A percentile compares a stretch with the other conserved stretches of the same genome.
These are phyloP conservation scores for Cheilosia pagana DNA, from an alignment of 2,888 invertebrate species.

Conservation along the genomic window DNA sequence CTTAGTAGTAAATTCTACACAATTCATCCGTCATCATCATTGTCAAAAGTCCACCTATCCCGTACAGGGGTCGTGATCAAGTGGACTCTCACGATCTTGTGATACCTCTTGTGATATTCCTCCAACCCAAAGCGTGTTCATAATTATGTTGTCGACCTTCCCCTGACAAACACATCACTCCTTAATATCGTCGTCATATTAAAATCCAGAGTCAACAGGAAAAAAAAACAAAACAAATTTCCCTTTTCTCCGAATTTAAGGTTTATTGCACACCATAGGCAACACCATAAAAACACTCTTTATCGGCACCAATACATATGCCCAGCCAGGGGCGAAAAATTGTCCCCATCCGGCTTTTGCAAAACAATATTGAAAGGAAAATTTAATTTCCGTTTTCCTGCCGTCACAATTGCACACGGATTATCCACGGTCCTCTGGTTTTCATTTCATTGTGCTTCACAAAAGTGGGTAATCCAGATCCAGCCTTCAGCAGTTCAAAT, in stretches of 20 bases:
- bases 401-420: slow-evolving; percentile 61
- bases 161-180: not conserved
- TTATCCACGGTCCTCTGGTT: slow-evolving; percentile 63
- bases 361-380: slow-evolving; percentile 64
- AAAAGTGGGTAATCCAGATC: slow-evolving; percentile 23
- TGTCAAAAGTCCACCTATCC: too few species aligned
- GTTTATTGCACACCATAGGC: slow-evolving; percentile 46
- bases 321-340: not conserved
- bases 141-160: too few species aligned
- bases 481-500: slow-evolving; percentile 45
- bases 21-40: too few species aligned
- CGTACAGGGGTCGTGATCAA: too few species aligned
- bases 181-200: slow-evolving; percentile 8
- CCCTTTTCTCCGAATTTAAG: slow-evolving; percentile 21
- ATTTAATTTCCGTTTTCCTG: slow-evolving; percentile 72
- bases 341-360: slow-evolving; percentile 26
- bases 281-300: slow-evolving; percentile 37
- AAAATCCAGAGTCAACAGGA: slow-evolving; percentile 15
- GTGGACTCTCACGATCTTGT: too few species aligned
- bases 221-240: slow-evolving; percentile 38
- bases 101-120: too few species aligned
- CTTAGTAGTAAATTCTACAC: too few species aligned
- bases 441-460: slow-evolving; percentile 39
- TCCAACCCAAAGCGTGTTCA: too few species aligned
- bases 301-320: slow-evolving; percentile 29